Percentiles rank a stretch among this genome's conserved stretches.
Conservation (phyloP, 2,888 invertebrate species). For the Linyphia triangularis region DNA sequence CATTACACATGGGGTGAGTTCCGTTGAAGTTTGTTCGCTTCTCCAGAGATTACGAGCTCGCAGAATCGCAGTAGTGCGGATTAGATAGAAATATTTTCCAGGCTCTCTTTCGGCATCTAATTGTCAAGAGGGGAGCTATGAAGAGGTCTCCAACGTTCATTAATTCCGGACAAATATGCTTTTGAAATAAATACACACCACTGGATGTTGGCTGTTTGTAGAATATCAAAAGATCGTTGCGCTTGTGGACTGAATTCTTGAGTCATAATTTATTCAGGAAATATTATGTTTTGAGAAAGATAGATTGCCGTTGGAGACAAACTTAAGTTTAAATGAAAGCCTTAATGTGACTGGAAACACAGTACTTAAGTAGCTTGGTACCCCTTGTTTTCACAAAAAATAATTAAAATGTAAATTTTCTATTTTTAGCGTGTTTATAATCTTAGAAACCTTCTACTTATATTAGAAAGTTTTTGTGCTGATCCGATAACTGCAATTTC, state of each 20-base stretch:
- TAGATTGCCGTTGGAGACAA: no score
- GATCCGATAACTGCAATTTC: no score
- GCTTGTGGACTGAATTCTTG: neutral
- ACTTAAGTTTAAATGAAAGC: no score
- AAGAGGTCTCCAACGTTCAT: neutral
- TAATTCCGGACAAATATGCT: slow-evolving; percentile 23
- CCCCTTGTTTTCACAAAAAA: no score
- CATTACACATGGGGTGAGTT: neutral
- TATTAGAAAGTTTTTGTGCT: no score
- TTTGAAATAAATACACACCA: neutral
- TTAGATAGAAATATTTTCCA: slow-evolving; percentile 7
- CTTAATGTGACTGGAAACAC: no score
- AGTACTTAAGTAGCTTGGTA: no score
- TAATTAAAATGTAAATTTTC: no score
- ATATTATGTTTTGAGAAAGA: neutral
- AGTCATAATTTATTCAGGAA: neutral
- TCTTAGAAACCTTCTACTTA: no score
- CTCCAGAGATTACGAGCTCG: neutral
- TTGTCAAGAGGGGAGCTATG: neutral
- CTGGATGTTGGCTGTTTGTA: neutral
- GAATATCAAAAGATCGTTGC: neutral
- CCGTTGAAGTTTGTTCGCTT: neutral
- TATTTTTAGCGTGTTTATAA: no score
- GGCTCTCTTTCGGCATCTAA: neutral
- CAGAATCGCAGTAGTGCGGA: neutral